phyloP scores from a whole-genome alignment of 1,140 invertebrate genomes.

The Pseudomyrmex flavicornis region DNA sequence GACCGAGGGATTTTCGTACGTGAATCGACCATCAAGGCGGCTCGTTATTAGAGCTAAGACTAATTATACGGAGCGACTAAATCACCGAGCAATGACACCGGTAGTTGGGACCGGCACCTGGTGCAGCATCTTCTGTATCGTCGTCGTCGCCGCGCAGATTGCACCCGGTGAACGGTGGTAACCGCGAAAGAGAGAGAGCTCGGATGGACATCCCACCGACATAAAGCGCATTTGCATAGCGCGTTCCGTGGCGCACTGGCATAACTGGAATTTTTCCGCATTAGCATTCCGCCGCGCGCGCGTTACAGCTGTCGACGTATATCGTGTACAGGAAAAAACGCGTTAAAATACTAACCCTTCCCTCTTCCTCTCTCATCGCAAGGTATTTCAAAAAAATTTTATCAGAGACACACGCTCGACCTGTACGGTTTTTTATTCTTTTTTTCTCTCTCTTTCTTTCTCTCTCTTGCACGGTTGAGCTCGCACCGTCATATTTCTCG shows the following conservation, averaged over 20 bases:
- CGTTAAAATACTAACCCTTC: background rate
- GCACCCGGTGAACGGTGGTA: conserved; percentile 1
- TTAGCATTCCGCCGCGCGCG: background rate
- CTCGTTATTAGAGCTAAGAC: conserved; percentile 26
- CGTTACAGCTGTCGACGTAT: background rate
- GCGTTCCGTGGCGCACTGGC: background rate
- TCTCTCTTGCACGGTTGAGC: too few species aligned
- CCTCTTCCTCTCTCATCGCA: too few species aligned
- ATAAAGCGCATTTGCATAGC: conserved; percentile 41
- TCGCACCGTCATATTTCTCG: background rate
- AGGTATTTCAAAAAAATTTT: too few species aligned
- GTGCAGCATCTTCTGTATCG: conserved; percentile 9
- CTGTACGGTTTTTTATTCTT: too few species aligned
- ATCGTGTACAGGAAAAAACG: too few species aligned
- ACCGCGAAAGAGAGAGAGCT: conserved; percentile 1
- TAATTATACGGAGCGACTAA: conserved; percentile 38
- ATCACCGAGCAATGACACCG: conserved; percentile 37
- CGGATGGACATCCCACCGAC: background rate
- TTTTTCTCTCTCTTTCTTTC: too few species aligned
- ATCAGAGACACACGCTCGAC: too few species aligned
- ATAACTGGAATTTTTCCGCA: conserved; percentile 28
- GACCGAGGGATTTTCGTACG: background rate
- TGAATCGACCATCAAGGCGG: background rate
- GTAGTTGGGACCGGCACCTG: conserved; percentile 24
- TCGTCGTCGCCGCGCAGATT: conserved; percentile 20